Base-by-base conservation (phyloP, 2,888 invertebrate genomes). In the Ophion slaviceki region DNA sequence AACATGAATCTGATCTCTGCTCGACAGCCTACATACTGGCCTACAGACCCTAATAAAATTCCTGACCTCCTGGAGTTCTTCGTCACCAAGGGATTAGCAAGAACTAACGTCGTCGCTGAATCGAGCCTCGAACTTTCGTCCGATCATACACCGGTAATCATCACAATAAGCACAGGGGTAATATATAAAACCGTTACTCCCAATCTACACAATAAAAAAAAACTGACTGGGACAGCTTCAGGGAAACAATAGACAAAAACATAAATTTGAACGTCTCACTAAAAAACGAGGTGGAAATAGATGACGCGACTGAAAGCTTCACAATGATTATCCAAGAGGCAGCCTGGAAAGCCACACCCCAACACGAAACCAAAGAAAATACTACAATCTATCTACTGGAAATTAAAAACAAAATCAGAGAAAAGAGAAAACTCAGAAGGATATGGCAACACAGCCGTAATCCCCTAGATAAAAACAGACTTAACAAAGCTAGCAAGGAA, bases 51-150 rank as follows among this genome's bases (percentile, higher is more conserved):
- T n/a, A 86, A 86, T n/a, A 89, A 90, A 87, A 82, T 87, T 40
- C 90, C 91, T 2, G 88, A 91, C 36, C 68, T 90, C n/a, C 66
- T 90, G 5, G 89, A 89, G 74, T 86, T 91, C 67, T 89, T 87
- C 61, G 84, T 90, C 6, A 85, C 87, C 10, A 88, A 89, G 53
- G 84, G 83, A 4, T 85, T 89, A 40, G 24, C 80, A 17, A 32
- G 64, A 70, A 86, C 84, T 40, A 85, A 86, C 74, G 79, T 81
- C n/a, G 62, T 77, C 53, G 74, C 81, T 36, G 80, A 86, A 80
- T 72, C 84, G 32, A 81, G 82, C 53, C 68, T 84, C 40, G 89
- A 91, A 67, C 67, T 90, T n/a, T 85, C 86, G 61, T 89, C 90
- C 1, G 88, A 89, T 57, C 89, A 90, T 62, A 87, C 88, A 24